Evolutionary conservation across 2,888 invertebrate species (phyloP).

Genomic region (Dichetophora obliterata): DNA sequence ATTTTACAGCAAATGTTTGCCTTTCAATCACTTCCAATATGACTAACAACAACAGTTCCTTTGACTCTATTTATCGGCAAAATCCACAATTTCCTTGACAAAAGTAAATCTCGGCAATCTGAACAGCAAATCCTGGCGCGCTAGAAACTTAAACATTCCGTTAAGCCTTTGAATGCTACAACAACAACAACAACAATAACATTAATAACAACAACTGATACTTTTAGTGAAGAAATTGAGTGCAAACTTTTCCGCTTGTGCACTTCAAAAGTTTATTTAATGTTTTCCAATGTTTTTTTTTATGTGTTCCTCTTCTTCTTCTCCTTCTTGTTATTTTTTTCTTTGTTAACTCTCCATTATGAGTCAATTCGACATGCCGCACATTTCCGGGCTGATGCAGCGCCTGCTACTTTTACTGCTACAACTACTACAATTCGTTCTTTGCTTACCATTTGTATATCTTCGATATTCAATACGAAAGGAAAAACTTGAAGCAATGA

Average conservation of each 20-base stretch:
- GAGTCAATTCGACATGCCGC: not conserved
- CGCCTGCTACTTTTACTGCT: not conserved
- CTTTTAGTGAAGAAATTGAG: conserved; percentile 13
- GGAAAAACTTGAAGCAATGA: not conserved
- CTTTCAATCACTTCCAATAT: not conserved
- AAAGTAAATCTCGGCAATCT: not conserved
- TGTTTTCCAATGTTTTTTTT: not conserved
- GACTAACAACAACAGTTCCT: not conserved
- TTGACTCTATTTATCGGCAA: not conserved
- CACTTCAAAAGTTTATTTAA: conserved; percentile 8
- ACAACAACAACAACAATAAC: not conserved
- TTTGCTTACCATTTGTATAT: not conserved
- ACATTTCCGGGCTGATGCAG: not conserved
- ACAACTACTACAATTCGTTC: too few relatives aligned
- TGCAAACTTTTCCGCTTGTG: conserved; percentile 18
- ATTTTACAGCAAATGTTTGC: not conserved
- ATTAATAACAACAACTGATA: not conserved
- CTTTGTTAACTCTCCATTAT: not conserved
- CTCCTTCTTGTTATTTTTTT: not conserved
- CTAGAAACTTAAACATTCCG: not conserved
- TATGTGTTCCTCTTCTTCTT: not conserved
- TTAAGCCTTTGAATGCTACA: not conserved
- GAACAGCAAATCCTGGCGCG: not conserved
- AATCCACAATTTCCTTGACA: not conserved
- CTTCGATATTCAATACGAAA: not conserved